Base-by-base conservation (phyloP, 2,888 invertebrate genomes). In the Volucella bombylans region DNA sequence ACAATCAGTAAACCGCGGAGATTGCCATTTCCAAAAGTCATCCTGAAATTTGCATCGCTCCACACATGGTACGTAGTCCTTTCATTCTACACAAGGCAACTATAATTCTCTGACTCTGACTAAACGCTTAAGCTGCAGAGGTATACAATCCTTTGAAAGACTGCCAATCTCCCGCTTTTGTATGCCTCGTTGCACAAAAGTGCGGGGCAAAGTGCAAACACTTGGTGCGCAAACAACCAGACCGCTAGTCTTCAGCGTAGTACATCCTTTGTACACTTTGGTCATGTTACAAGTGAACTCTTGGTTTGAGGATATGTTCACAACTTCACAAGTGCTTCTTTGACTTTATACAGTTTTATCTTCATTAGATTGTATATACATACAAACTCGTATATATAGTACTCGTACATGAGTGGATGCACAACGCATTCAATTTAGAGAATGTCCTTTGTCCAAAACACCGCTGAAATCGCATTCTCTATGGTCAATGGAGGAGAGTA, bases 101-200 rank as follows among this genome's bases (percentile, higher is more conserved):
- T 23, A 23, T 23, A 23, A 23, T 3, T 23, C 23, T 23, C 23
- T 23, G 23, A 23, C n/a, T n/a, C n/a, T 23, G 18, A 23, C 18
- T 23, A 23, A 23, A 23, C 18, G 2, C 18, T 23, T 23, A 23
- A 2, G 1, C 3, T 23, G 18, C 31, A 31, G 31, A 31, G 31
- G 31, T 31, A 31, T 31, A 6, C 31, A 31, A 6, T 31, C 31
- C 31, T 31, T 4, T 31, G 31, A 52, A 15, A 57, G 41, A 41
- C 59, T 73, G 77, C 73, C 82, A 78, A 69, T 74, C 59, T 79
- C 59, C 61, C 69, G 74, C 65, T 79, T 23, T 65, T 68, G 39
- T 15, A 18, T 69, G 14, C 39, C 47, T 54, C 38, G 39, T 12
- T 65, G 52, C 43, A 50, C 14, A 38, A 52, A 6, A 31, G 31